Evolutionary conservation across 37 sponge, comb jelly and placozoan species (phyloP), one percentile per base, ranked within the genome.

Genomic region (Haliclona indistincta): DNA sequence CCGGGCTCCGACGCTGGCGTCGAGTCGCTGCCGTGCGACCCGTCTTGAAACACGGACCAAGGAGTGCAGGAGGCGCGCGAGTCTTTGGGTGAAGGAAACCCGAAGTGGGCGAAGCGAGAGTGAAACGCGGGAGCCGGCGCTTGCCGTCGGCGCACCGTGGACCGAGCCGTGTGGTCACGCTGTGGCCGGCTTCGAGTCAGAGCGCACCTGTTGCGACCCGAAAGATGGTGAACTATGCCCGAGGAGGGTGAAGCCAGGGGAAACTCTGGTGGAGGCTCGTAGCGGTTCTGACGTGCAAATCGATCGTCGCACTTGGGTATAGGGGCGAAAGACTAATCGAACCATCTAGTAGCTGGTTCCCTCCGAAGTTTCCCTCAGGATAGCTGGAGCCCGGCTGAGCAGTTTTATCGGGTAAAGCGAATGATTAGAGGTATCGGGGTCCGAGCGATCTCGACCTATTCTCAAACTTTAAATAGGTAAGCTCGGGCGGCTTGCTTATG

Each of bases 331-430:
- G 81, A 87, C 88, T 81, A 87, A 87, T 87, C 88, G 82, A 87
- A 87, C 88, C 88, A 81, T 87, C 88, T 87, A 87, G 88, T 87
- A 87, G 88, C 88, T 87, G 88, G 87, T 86, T 86, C 87, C 87
- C 81, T 80, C 87, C 87, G 87, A 86, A 86, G 87, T 86, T 80
- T 80, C 88, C 81, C 81, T 80, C 72, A 80, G 81, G 88, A 81
- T 81, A 86, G 88, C 81, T 64, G 88, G 81, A 67, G 77, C 81
- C 73, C 81, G 68, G 35, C 22, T 75, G 56, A 20, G 67, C 77
- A 86, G 88, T 86, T 86, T 86, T 81, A 81, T 86, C 88, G 35
- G 88, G 88, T 86, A 86, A 86, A 86, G 88, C 88, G 88, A 86
- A 86, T 86, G 88, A 86, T 86, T 81, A 86, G 88, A 86, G 88